These are phyloP conservation scores for Carassius carassius DNA, from an alignment of 2,113 vertebrate species.

Conservation along the genomic window DNA sequence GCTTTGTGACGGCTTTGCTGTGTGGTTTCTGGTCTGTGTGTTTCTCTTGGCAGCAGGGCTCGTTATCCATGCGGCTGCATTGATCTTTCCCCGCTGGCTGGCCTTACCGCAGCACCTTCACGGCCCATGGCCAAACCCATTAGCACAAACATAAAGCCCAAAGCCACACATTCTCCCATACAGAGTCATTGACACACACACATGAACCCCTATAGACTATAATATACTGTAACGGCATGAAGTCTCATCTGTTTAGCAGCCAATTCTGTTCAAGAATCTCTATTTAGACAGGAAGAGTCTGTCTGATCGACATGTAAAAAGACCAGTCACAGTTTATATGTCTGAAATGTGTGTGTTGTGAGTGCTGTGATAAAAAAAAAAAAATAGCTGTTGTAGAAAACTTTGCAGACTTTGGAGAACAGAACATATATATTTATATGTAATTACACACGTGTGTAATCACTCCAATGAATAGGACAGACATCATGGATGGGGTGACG, in stretches of 20 bases:
- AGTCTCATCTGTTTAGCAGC: neutral
- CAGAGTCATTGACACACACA: slow-evolving; percentile 5
- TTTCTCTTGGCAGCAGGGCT: slow-evolving; percentile 46
- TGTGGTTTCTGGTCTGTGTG: slow-evolving; percentile 31
- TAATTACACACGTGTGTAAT: too few relatives aligned
- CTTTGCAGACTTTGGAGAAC: neutral
- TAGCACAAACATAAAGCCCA: slow-evolving; percentile 48
- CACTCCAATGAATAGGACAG: too few relatives aligned
- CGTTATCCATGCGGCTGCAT: slow-evolving; percentile 45
- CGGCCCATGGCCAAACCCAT: slow-evolving; percentile 45
- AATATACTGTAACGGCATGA: slow-evolving; percentile 1
- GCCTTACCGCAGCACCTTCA: slow-evolving; percentile 39
- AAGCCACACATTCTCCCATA: slow-evolving; percentile 28
- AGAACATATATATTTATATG: too few relatives aligned
- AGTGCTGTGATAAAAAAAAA: neutral
- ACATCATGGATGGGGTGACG: too few relatives aligned
- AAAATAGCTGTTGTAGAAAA: neutral
- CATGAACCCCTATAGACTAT: slow-evolving; percentile 3
- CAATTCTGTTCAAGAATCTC: neutral
- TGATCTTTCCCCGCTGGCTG: slow-evolving; percentile 43
- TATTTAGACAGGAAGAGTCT: neutral
- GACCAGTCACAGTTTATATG: neutral
- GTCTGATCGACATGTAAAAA: neutral
- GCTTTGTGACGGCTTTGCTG: slow-evolving; percentile 25
- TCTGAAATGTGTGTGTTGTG: neutral